Base-by-base conservation (phyloP, 2,888 invertebrate species). In the Apoda limacodes region DNA sequence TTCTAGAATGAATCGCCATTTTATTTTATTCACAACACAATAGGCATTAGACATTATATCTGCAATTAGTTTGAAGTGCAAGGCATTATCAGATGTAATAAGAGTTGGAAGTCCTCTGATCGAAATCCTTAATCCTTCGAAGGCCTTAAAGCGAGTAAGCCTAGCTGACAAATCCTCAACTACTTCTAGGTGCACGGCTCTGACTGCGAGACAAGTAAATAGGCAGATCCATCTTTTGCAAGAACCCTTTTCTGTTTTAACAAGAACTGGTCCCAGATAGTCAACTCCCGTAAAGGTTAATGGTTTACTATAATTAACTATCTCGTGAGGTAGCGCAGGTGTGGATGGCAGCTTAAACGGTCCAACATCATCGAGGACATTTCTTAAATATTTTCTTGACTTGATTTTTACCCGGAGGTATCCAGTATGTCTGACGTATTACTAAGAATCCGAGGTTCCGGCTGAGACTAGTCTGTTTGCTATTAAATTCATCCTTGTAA, bases 111-210 rank as follows among this genome's bases (percentile, higher is more conserved):
- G 3, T 5, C 40, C 32, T 35, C 39, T 30, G 4, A 22, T 24
- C 12, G 43, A 17, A 9, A 36, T 12, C 13, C 41, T 39, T 9
- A 44, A 9, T 22, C 43, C 37, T 20, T 47, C 40, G 30, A 42
- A 43, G n/a, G n/a, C n/a, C n/a, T n/a, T n/a, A n/a, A n/a, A n/a
- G n/a, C n/a, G n/a, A n/a, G n/a, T n/a, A n/a, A n/a, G n/a, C n/a
- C n/a, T n/a, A 3, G 44, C 40, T 5, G 45, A 34, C 4, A 46
- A 23, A 21, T 50, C 42, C 10, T 39, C 37, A 1, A 47, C 45
- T 1, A 46, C 35, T 31, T 49, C 46, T 25, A 49, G 12, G 26
- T 46, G 46, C 7, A 49, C 29, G 2, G 46, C 45, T 31, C 46
- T 38, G 5, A 48, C 34, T 9, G 45, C 35, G 11, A 51, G 22